These are phyloP conservation scores for Epistrophe eligans DNA, from an alignment of 2,888 invertebrate species.

Conservation along the genomic window DNA sequence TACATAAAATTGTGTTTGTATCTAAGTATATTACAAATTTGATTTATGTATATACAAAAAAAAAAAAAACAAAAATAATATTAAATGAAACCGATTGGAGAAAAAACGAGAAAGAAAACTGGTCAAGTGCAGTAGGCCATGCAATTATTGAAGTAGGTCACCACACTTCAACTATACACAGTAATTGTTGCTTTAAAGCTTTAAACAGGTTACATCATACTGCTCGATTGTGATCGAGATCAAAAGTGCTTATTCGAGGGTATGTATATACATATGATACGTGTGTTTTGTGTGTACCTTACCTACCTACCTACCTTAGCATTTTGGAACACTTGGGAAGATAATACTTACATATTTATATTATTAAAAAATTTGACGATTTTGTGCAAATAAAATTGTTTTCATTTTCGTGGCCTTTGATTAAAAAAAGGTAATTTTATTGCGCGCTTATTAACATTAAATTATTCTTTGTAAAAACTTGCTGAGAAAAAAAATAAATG, in stretches of 20 bases:
- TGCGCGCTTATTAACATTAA: no score
- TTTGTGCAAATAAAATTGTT: background rate
- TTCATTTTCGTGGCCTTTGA: background rate
- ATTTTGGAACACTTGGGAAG: slow-evolving; percentile 15
- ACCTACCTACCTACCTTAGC: background rate
- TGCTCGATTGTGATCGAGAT: slow-evolving; percentile 63
- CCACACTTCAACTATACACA: slow-evolving; percentile 76
- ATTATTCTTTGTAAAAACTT: background rate
- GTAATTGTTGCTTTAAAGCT: slow-evolving; percentile 77
- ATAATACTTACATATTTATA: background rate
- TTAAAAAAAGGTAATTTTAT: background rate
- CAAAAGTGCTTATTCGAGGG: slow-evolving; percentile 53
- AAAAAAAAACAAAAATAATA: slow-evolving; percentile 2
- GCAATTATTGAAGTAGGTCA: slow-evolving; percentile 83
- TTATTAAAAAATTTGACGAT: background rate
- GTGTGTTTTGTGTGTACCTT: slow-evolving; percentile 7
- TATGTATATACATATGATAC: background rate
- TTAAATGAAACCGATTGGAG: slow-evolving; percentile 35
- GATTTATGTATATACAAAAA: background rate
- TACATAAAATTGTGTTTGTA: background rate
- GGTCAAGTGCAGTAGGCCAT: slow-evolving; percentile 85
- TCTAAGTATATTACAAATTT: background rate
- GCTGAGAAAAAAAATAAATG: background rate
- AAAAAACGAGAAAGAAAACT: slow-evolving; percentile 82
- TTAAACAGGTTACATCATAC: slow-evolving; percentile 66